Conservation (phyloP, 2,888 invertebrate species). For the Pegoplata infirma region DNA sequence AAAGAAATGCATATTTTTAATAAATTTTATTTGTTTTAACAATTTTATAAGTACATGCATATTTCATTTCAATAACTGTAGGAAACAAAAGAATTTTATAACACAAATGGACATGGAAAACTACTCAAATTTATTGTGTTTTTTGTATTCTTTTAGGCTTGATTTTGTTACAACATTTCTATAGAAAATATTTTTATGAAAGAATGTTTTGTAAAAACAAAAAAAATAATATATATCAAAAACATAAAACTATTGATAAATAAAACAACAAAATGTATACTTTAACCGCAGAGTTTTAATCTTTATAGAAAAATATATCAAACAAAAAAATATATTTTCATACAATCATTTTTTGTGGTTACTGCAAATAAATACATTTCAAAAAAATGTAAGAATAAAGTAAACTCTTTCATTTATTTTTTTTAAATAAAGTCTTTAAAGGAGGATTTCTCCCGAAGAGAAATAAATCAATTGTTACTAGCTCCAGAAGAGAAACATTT, state of each 20-base stretch:
- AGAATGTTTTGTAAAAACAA: slow-evolving; percentile 11
- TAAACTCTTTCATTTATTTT: too few species aligned
- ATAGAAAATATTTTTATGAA: background rate
- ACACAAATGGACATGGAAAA: slow-evolving; percentile 55
- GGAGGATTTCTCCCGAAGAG: too few species aligned
- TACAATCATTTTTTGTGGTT: slow-evolving; percentile 14
- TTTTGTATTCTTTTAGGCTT: slow-evolving; percentile 55
- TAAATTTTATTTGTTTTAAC: too few species aligned
- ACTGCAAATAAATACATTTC: background rate
- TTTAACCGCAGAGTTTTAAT: slow-evolving; percentile 43
- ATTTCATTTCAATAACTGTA: background rate
- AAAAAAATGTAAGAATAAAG: background rate
- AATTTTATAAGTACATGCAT: slow-evolving; percentile 29
- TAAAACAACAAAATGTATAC: slow-evolving; percentile 24
- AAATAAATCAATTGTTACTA: too few species aligned
- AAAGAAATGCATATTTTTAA: too few species aligned
- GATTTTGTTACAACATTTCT: too few species aligned
- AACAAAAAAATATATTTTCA: too few species aligned
- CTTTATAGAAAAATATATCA: too few species aligned
- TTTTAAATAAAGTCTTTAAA: too few species aligned
- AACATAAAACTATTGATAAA: slow-evolving; percentile 45
- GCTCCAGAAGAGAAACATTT: too few species aligned
- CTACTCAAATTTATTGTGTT: slow-evolving; percentile 54
- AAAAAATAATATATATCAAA: too few species aligned
- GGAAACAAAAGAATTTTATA: slow-evolving; percentile 44